A percentile compares a stretch with the other conserved stretches of the same genome.
Evolutionary conservation across 2,113 vertebrate species (phyloP).

Genomic region (Neoarius graeffei): DNA sequence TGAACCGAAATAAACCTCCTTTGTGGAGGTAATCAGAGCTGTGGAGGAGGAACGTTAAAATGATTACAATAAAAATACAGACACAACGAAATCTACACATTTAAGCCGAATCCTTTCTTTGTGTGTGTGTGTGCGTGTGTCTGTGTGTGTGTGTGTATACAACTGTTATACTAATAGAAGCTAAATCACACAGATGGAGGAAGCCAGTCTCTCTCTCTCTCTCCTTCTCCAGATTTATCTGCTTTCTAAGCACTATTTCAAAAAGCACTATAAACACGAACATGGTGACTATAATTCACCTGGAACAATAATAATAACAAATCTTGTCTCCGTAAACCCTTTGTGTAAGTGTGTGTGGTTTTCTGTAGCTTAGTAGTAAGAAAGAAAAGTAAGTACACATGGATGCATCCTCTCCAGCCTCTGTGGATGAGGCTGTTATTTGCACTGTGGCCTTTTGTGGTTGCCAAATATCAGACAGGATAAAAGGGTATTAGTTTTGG

Average conservation of each 20-base stretch:
- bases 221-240: slow-evolving; percentile 38
- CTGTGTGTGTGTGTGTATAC: not conserved
- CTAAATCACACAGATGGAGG: slow-evolving; percentile 44
- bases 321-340: slow-evolving; percentile 25
- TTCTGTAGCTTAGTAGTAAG: not conserved
- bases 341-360: not conserved
- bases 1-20: too few species aligned
- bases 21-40: too few species aligned
- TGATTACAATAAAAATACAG: not conserved
- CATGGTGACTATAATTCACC: slow-evolving; percentile 27
- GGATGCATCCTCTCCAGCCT: not conserved
- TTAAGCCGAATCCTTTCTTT: not conserved
- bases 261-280: slow-evolving; percentile 15
- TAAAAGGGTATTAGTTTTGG: slow-evolving; percentile 37
- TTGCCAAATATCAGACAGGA: slow-evolving; percentile 32
- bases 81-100: not conserved
- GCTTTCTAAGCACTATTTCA: slow-evolving; percentile 44
- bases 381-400: not conserved
- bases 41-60: not conserved
- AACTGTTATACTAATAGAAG: slow-evolving; percentile 31
- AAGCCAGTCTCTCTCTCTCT: slow-evolving; percentile 17
- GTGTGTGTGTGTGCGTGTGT: slow-evolving; percentile 30
- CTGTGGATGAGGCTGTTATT: slow-evolving; percentile 16
- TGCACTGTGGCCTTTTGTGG: slow-evolving; percentile 15
- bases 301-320: slow-evolving; percentile 41